Evolutionary conservation across 2,113 vertebrate species (phyloP), one percentile per base, ranked within the genome.

Genomic region (Sturnus vulgaris): DNA sequence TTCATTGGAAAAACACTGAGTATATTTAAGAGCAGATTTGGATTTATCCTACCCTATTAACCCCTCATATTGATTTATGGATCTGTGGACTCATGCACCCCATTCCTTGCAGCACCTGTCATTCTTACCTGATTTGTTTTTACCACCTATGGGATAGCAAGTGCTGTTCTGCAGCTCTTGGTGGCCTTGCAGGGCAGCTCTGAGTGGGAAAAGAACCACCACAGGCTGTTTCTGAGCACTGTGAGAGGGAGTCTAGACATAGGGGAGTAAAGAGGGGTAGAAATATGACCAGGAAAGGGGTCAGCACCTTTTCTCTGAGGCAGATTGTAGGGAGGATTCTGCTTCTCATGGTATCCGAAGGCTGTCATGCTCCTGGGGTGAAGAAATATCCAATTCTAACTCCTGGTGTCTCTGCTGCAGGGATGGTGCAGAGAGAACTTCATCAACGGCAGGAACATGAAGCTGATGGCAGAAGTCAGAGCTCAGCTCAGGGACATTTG

Each of bases 361-460:
- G 18, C 14, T 39, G 24, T 42, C 11, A 5, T 31, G 33, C 7
- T 70, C 12, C 15, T 59, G 55, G 35, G 42, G 33, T 61, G 42
- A 76, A 52, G 53, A 66, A 89, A 46, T 1, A 1, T 1, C 15
- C 53, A 22, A 19, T 82, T 83, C 46, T 72, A 50, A 90, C 40
- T 63, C 44, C 68, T 15, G 6, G 25, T 70, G 35, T 71, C 61
- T 94, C 72, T 44, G 66, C 40, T 86, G 49, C 88, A 99, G 99
- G 99, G 99, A 25, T 99, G 99, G 99, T 99, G 99, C 97, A 98
- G 97, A 81, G 99, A 99, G 90, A 99, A 99, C 96, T 99, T 99
- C 69, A 98, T 99, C 84, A 99, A 99, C 53, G 96, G 98, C 97
- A 98, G 99, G 94, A 99, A 99, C 95, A 99, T 99, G 99, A 94